phyloP scores from a whole-genome alignment of 2,797 vertebrate genomes.

The Lophius americanus region DNA sequence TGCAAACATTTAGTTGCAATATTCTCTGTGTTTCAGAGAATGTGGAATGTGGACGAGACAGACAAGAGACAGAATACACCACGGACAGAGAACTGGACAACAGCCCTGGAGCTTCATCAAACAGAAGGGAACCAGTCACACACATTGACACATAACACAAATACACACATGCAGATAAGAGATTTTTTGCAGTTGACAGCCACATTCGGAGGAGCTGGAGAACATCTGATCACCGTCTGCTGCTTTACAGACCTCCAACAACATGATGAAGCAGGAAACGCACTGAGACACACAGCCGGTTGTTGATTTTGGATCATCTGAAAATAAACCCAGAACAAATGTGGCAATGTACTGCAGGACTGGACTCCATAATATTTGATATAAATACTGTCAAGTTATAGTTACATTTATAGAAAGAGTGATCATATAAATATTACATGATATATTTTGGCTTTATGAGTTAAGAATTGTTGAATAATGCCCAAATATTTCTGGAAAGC shows the following conservation, averaged over 20 bases:
- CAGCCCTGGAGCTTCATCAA: conserved; percentile 45
- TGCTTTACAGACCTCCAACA: conserved; percentile 20
- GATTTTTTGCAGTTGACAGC: background rate
- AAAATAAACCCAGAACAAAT: background rate
- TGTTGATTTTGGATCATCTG: background rate
- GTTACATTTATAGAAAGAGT: no score
- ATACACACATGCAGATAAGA: conserved; percentile 26
- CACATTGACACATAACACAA: conserved; percentile 8
- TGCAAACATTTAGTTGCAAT: background rate
- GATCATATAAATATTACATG: background rate
- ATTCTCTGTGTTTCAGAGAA: conserved; percentile 25
- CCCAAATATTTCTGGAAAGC: no score
- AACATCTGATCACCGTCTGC: conserved; percentile 9
- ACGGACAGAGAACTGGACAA: conserved; percentile 33
- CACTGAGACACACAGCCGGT: background rate
- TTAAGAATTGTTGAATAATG: background rate
- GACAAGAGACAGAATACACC: conserved; percentile 5
- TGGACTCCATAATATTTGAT: no score
- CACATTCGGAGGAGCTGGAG: conserved; percentile 8
- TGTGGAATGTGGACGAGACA: conserved; percentile 16
- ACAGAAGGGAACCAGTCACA: conserved; percentile 40
- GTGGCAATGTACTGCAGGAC: no score
- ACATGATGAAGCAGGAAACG: background rate
- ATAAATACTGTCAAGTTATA: no score
- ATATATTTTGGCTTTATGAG: background rate